Percentiles rank a stretch among this genome's conserved stretches.
Conservation (phyloP, 2,797 vertebrate species). For the Bryconaethiops microstoma region DNA sequence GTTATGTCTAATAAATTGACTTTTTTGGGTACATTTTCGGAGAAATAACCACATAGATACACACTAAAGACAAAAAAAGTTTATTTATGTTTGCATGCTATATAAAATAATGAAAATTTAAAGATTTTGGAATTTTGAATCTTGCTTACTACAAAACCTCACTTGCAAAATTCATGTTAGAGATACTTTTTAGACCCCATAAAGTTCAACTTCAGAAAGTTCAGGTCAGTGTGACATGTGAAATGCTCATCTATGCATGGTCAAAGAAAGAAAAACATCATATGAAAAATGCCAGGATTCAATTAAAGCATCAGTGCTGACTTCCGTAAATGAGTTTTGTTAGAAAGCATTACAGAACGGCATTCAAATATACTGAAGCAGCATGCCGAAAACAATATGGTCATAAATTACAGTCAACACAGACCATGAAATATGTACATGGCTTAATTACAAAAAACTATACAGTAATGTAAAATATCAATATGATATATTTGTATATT, state of each 20-base stretch:
- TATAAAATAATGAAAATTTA: slow-evolving; percentile 79
- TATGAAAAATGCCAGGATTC: slow-evolving; percentile 11
- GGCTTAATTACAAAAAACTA: slow-evolving; percentile 68
- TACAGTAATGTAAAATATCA: slow-evolving; percentile 82
- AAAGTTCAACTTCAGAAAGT: slow-evolving; percentile 11
- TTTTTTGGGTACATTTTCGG: not conserved
- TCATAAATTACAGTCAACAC: slow-evolving; percentile 56
- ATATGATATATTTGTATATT: slow-evolving; percentile 84
- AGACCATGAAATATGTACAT: slow-evolving; percentile 63
- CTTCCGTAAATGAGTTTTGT: slow-evolving; percentile 16
- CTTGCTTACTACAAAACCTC: slow-evolving; percentile 66
- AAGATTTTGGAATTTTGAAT: slow-evolving; percentile 62
- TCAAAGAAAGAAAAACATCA: not conserved
- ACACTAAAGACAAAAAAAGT: slow-evolving; percentile 65
- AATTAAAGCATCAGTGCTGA: slow-evolving; percentile 14
- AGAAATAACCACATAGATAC: slow-evolving; percentile 25
- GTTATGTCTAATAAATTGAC: not conserved
- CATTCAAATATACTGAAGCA: slow-evolving; percentile 57
- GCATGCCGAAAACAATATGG: slow-evolving; percentile 64
- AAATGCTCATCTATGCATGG: slow-evolving; percentile 35
- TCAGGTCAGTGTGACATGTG: slow-evolving; percentile 1
- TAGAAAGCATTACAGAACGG: slow-evolving; percentile 43
- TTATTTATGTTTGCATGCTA: slow-evolving; percentile 78
- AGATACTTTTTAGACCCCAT: slow-evolving; percentile 31
- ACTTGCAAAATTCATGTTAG: slow-evolving; percentile 36